These are phyloP conservation scores for Plectropomus leopardus DNA, from an alignment of 2,113 vertebrate species.

Conservation along the genomic window DNA sequence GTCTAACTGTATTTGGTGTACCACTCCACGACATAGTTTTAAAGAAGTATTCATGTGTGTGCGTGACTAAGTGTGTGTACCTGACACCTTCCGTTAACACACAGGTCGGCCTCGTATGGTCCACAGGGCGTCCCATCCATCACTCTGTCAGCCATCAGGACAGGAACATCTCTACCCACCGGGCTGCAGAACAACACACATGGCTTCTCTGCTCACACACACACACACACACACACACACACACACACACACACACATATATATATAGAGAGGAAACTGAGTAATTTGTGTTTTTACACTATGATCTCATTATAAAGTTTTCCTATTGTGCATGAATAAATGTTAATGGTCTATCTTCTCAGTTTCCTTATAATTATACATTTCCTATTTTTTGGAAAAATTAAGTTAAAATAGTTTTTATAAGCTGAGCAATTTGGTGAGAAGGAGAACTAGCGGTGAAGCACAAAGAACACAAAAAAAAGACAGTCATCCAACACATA, in stretches of 20 bases:
- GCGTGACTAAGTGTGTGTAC: constrained; percentile 65
- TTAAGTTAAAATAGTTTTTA: too few species aligned
- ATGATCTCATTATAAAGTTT: too few species aligned
- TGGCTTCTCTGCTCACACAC: constrained; percentile 89
- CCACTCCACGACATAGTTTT: not conserved
- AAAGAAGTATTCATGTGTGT: not conserved
- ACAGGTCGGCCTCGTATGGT: constrained; percentile 94
- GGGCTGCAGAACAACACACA: constrained; percentile 94
- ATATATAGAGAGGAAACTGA: too few species aligned
- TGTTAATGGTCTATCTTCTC: too few species aligned
- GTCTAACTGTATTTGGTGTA: not conserved
- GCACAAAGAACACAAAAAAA: too few species aligned
- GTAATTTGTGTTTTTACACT: too few species aligned
- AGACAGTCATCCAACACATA: too few species aligned
- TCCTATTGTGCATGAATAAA: too few species aligned
- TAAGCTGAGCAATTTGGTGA: too few species aligned
- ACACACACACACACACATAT: constrained; percentile 22
- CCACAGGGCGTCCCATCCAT: constrained; percentile 96
- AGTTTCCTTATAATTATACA: too few species aligned
- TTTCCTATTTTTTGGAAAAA: too few species aligned
- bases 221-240: constrained; percentile 35
- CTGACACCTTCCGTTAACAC: constrained; percentile 96
- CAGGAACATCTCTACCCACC: constrained; percentile 88
- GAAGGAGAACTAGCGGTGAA: too few species aligned
- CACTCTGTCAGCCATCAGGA: constrained; percentile 92